Evolutionary conservation across 2,113 vertebrate genomes (phyloP).

Genomic region (Nerophis lumbriciformis): DNA sequence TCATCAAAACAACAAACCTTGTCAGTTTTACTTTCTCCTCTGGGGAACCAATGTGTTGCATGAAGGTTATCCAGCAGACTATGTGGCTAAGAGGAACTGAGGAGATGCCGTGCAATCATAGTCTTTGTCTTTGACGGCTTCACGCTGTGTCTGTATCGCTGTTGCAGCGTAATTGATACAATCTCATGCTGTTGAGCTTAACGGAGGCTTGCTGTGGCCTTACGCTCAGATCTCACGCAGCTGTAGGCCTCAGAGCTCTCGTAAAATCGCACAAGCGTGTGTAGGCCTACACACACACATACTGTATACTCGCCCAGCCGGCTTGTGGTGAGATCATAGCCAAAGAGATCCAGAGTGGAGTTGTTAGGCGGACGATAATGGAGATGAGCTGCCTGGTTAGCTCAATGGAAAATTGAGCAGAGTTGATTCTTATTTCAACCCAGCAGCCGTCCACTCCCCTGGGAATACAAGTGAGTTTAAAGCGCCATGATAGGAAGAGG

Average conservation of each 20-base stretch:
- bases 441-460: constrained; percentile 43
- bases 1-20: not conserved
- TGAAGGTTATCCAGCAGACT: constrained; percentile 62
- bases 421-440: constrained; percentile 61
- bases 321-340: constrained; percentile 59
- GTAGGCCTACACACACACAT: constrained; percentile 16
- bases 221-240: constrained; percentile 66
- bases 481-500: constrained; percentile 31
- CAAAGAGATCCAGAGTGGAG: constrained; percentile 55
- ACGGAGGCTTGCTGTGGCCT: constrained; percentile 52
- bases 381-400: constrained; percentile 69
- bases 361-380: constrained; percentile 66
- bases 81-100: constrained; percentile 49
- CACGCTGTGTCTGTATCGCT: constrained; percentile 63
- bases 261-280: constrained; percentile 48
- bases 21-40: constrained; percentile 1
- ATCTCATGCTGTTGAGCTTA: constrained; percentile 65
- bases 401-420: constrained; percentile 62
- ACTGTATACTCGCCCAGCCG: constrained; percentile 42
- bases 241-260: constrained; percentile 58
- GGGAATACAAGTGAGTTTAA: constrained; percentile 43
- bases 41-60: constrained; percentile 27
- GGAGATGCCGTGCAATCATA: constrained; percentile 47
- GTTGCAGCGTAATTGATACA: constrained; percentile 66
- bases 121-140: constrained; percentile 63